These are phyloP conservation scores for Gymnarchus niloticus DNA, from an alignment of 2,113 vertebrate species.

Conservation along the genomic window DNA sequence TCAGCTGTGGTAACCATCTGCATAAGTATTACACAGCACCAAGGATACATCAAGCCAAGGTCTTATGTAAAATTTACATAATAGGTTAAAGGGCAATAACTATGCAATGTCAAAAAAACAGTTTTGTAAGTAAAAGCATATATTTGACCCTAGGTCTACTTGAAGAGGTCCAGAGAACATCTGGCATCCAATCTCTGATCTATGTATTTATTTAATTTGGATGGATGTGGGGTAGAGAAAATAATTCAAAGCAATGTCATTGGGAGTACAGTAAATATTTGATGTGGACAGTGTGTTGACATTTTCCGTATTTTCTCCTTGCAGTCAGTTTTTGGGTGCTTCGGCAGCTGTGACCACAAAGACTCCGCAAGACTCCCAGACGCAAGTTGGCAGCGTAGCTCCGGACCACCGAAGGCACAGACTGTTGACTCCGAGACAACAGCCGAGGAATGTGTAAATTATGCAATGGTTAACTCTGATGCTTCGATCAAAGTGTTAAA, in stretches of 20 bases:
- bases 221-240: constrained; percentile 18
- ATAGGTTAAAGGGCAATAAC: background rate
- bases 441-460: background rate
- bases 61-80: background rate
- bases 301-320: constrained; percentile 17
- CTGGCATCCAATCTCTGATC: constrained; percentile 20
- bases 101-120: background rate
- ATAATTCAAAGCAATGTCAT: constrained; percentile 21
- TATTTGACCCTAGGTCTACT: constrained; percentile 1
- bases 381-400: background rate
- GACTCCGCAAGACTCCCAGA: background rate
- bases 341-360: constrained; percentile 23
- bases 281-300: constrained; percentile 21
- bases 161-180: background rate
- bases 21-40: too few relatives aligned
- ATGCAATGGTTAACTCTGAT: background rate
- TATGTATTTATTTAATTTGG: constrained; percentile 22
- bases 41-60: background rate
- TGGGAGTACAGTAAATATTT: constrained; percentile 27
- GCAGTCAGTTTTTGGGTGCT: constrained; percentile 10
- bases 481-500: background rate
- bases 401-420: background rate
- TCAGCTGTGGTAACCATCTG: background rate
- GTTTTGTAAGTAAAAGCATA: background rate
- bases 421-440: background rate